These are phyloP conservation scores for Callospermophilus lateralis DNA, from an alignment of 2,113 vertebrate species.

Conservation along the genomic window DNA sequence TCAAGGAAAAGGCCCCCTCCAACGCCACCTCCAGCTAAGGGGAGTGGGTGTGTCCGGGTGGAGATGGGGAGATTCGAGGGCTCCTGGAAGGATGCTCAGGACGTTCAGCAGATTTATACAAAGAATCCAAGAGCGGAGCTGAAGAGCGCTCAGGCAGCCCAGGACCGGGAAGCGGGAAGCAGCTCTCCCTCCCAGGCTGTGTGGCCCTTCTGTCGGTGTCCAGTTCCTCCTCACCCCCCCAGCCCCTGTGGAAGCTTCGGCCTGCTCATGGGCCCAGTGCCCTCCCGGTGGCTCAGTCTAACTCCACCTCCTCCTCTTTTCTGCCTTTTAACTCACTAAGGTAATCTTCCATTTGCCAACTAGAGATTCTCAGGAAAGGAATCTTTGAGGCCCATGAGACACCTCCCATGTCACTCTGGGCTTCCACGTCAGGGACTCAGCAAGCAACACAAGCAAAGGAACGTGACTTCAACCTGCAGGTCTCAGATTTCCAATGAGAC, in stretches of 20 bases:
- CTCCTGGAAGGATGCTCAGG: neutral
- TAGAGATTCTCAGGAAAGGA: neutral
- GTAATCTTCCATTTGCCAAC: neutral
- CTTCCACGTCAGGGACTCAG: neutral
- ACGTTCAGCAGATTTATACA: neutral
- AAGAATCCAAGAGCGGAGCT: neutral
- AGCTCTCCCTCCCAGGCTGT: neutral
- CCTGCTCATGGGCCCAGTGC: too few species aligned
- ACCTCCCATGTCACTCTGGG: too few species aligned
- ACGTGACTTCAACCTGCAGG: neutral
- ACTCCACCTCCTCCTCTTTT: neutral
- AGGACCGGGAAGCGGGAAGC: neutral
- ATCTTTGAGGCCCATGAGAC: neutral
- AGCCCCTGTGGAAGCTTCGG: too few species aligned
- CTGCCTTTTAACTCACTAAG: neutral
- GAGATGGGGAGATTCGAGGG: neutral
- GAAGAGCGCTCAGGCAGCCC: neutral
- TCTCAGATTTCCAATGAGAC: neutral
- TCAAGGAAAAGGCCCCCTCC: neutral
- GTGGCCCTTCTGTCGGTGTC: neutral
- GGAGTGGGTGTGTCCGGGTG: fast-evolving
- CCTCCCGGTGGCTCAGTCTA: neutral
- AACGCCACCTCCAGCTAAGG: too few species aligned
- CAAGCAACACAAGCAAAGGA: neutral
- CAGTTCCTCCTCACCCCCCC: too few species aligned